Evolutionary conservation across 2,888 invertebrate species (phyloP), one percentile per base, ranked within the genome.

Genomic region (Trisateles emortualis): DNA sequence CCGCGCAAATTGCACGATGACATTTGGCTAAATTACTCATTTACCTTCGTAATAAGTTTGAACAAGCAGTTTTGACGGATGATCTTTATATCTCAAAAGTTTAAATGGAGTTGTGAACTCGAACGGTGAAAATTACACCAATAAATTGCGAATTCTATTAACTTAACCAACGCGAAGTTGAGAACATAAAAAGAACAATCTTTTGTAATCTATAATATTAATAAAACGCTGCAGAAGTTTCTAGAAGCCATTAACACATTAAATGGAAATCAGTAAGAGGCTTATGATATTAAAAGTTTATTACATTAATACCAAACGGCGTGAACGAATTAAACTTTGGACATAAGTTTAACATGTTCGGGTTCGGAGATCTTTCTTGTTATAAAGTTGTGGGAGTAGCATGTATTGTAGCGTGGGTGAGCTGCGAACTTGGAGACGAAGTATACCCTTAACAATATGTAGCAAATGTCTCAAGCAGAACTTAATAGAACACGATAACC

Each of bases 81-180:
- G 57, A 68, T 61, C 52, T 55, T 64, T 64, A 59, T 49, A 54
- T 57, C 58, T 45, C 39, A 46, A 45, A 16, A 68, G 71, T 50
- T 59, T 64, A 60, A 64, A 64, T 71, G 30, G 52, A 71, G 52
- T 67, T 60, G 42, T 29, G 36, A 59, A 64, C 41, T 67, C 52
- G 36, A 59, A 49, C 35, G 47, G 42, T 50, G 41, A 52, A 68
- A 61, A 57, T 59, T 57, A 44, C 33, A 52, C 36, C 50, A 52
- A 59, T 58, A 59, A 71, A 68, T 61, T 53, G 4, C 14, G 14
- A 53, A 65, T 57, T 69, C 59, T 54, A 61, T 53, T 52, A 68
- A 50, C 47, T 13, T 1, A 24, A 42, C 40, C 51, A 38, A 51
- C 35, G 52, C 38, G 38, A 59, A 71, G 42, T 64, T 55, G 10